Evolutionary conservation across 2,113 vertebrate genomes (phyloP).

Genomic region (Ictidomys tridecemlineatus): DNA sequence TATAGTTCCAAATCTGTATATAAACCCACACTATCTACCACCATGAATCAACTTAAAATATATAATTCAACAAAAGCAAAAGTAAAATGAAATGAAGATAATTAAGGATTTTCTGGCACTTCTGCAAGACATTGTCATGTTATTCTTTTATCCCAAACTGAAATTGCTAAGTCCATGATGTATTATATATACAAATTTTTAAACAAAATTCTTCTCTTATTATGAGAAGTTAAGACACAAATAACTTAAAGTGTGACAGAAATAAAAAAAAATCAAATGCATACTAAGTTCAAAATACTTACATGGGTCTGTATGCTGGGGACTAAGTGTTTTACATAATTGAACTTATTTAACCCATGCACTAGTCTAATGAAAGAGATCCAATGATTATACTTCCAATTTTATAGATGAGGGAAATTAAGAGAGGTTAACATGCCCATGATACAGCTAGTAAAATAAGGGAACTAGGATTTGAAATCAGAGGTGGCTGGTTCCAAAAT

Average conservation of each 20-base stretch:
- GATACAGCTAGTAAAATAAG: neutral
- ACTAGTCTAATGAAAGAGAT: neutral
- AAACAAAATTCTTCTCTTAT: neutral
- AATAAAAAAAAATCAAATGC: neutral
- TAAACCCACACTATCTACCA: neutral
- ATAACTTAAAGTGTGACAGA: neutral
- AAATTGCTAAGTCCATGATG: neutral
- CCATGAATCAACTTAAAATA: conserved; percentile 34
- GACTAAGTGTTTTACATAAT: neutral
- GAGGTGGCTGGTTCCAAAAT: neutral
- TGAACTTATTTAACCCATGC: neutral
- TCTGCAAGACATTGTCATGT: neutral
- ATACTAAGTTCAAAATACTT: neutral
- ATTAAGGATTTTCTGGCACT: conserved; percentile 17
- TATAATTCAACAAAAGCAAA: neutral
- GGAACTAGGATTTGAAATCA: neutral
- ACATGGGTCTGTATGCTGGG: neutral
- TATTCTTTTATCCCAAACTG: neutral
- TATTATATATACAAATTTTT: conserved; percentile 11
- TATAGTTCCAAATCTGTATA: neutral
- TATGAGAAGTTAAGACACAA: neutral
- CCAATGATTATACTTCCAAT: neutral
- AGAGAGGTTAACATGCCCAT: neutral
- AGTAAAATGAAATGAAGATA: neutral
- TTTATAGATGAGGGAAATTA: neutral